phyloP scores from a whole-genome alignment of 2,797 vertebrate species.

The Rhinophrynus dorsalis region DNA sequence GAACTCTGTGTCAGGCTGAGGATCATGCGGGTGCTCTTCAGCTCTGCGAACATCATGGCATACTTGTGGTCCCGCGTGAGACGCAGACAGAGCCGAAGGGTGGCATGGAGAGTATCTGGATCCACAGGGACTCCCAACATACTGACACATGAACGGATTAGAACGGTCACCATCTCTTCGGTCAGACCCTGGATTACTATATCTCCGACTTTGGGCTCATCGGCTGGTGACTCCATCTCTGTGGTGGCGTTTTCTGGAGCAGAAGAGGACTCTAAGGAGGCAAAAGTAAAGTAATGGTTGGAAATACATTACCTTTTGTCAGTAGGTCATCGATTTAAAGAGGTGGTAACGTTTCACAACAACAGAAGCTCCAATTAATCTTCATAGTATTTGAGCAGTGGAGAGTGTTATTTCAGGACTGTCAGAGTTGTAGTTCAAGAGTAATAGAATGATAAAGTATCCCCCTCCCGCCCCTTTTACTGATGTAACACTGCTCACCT shows the following conservation, averaged over 20 bases:
- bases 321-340: too few relatives aligned
- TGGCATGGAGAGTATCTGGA: conserved; percentile 93
- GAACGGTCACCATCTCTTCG: conserved; percentile 88
- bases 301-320: too few relatives aligned
- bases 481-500: too few relatives aligned
- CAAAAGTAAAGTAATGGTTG: too few relatives aligned
- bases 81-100: conserved; percentile 88
- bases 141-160: conserved; percentile 92
- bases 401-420: too few relatives aligned
- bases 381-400: too few relatives aligned
- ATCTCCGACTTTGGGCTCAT: conserved; percentile 65
- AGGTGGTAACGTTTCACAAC: too few relatives aligned
- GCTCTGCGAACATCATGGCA: conserved; percentile 94
- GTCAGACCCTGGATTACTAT: conserved; percentile 87
- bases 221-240: conserved; percentile 58
- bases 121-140: conserved; percentile 96
- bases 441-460: too few relatives aligned
- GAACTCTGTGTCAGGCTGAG: conserved; percentile 89
- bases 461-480: too few relatives aligned
- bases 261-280: conserved; percentile 50
- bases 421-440: too few relatives aligned
- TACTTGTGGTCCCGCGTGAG: conserved; percentile 92
- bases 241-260: conserved; percentile 50
- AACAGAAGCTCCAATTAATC: too few relatives aligned
- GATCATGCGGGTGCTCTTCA: conserved; percentile 94